phyloP scores from a whole-genome alignment of 92 coral and sea anemone species.

The Hydrozoanthus gracilis region DNA sequence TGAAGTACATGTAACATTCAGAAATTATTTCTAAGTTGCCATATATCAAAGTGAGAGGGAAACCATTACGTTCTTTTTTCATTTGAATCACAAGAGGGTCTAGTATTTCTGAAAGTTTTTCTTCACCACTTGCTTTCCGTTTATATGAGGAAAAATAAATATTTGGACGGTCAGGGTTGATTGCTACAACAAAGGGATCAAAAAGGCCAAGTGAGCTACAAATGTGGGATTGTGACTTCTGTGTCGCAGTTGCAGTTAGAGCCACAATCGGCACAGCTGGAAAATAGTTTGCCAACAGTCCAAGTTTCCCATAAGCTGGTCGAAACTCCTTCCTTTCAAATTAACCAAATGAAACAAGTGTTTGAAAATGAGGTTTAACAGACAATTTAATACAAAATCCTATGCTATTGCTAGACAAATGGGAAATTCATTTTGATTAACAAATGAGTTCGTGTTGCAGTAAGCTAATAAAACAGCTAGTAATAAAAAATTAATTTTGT shows the following conservation, averaged over 20 bases:
- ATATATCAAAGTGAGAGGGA: conserved; percentile 70
- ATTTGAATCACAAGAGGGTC: conserved; percentile 49
- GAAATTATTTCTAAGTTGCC: conserved; percentile 57
- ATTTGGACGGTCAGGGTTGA: conserved; percentile 57
- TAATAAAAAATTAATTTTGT: too few species aligned
- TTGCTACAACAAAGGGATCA: conserved; percentile 54
- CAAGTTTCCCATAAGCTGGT: conserved; percentile 47
- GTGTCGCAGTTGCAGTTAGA: conserved; percentile 64
- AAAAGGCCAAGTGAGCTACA: conserved; percentile 52
- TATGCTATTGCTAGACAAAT: too few species aligned
- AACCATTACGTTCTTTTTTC: conserved; percentile 17
- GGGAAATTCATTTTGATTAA: too few species aligned
- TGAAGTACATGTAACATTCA: conserved; percentile 55
- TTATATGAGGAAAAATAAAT: conserved; percentile 38
- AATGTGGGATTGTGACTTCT: conserved; percentile 36
- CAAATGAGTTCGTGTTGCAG: too few species aligned
- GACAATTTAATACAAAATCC: too few species aligned
- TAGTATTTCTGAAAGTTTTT: conserved; percentile 34
- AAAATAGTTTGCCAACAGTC: conserved; percentile 39
- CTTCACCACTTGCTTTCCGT: conserved; percentile 45
- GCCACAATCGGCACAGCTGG: conserved; percentile 42
- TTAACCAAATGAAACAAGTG: neutral
- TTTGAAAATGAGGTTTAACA: too few species aligned
- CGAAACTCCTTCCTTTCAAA: conserved; percentile 35
- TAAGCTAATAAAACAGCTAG: too few species aligned